Evolutionary conservation across 2,797 vertebrate genomes (phyloP), one percentile per base, ranked within the genome.

Genomic region (Loriculus beryllinus): DNA sequence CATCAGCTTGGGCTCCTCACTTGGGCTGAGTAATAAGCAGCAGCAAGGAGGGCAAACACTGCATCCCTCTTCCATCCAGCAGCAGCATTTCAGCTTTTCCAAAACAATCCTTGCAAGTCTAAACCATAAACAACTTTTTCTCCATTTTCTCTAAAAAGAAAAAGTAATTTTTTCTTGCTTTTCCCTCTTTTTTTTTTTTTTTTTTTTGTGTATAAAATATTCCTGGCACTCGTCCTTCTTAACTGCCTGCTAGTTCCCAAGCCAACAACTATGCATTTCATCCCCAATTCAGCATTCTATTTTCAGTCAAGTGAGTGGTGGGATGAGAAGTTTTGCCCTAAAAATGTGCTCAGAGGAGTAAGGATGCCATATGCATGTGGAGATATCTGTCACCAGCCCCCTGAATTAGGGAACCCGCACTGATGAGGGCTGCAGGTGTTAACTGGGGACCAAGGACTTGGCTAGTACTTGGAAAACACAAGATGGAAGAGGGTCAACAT

Each of bases 281-380:
- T 96, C 97, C 97, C 96, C 88, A 98, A 97, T 97, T 96, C 97
- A 95, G 95, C 91, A 79, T 90, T 97, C 97, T 98, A 98, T 98
- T 98, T 98, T 97, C 95, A 95, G 97, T 86, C 49, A 5, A 95
- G 94, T 39, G 37, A 97, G 93, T 90, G 81, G 97, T 76, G 69
- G 96, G 97, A 96, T 96, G 97, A 96, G 90, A 96, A 96, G 90
- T 95, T 95, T 96, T 98, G 96, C 97, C 97, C 96, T 98, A 97
- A 98, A 98, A 98, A 96, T 96, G 97, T 86, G 85, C 94, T 97
- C 90, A 40, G 93, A 92, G 94, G 93, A 97, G 96, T 94, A 79
- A 75, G 96, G 96, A 86, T 82, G 93, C 97, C 97, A 97, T 97
- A 96, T 97, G 97, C 89, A 69, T 65, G 23, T 74, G 64, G 93